Percentiles rank a stretch among this genome's conserved stretches.
Conservation (phyloP, 2,888 invertebrate genomes). For the Nephrotoma flavescens region DNA sequence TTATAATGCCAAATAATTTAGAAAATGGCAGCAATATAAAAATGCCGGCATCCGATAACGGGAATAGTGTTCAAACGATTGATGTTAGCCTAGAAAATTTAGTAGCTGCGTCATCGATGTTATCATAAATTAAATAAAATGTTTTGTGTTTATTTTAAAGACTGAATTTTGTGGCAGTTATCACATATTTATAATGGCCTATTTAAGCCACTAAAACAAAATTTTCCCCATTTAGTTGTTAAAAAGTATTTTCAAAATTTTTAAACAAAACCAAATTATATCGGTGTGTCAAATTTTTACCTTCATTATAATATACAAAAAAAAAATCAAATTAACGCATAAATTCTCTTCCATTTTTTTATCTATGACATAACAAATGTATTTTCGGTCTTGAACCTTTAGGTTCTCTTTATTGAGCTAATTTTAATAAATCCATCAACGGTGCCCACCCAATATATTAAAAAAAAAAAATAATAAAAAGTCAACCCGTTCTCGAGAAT, state of each 20-base stretch:
- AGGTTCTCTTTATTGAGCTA: background rate
- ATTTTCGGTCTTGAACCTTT: background rate
- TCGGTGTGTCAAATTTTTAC: background rate
- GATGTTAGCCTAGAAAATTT: conserved; percentile 25
- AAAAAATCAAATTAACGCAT: background rate
- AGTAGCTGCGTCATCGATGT: conserved; percentile 7
- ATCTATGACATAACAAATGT: background rate
- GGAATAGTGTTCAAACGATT: conserved; percentile 29
- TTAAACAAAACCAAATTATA: background rate
- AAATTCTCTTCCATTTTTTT: background rate
- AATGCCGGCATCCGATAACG: conserved; percentile 28
- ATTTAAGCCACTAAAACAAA: background rate
- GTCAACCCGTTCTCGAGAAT: background rate
- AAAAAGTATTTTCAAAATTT: background rate
- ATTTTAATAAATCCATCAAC: background rate
- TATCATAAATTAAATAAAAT: background rate
- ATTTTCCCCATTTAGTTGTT: background rate
- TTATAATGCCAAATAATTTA: conserved; percentile 66
- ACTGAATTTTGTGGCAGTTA: background rate
- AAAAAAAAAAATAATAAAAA: background rate
- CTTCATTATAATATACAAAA: background rate
- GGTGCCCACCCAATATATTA: background rate
- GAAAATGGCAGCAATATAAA: conserved; percentile 25
- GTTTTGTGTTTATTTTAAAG: background rate
- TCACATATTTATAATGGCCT: background rate